These are phyloP conservation scores for Sesia bembeciformis DNA, from an alignment of 2,888 invertebrate species.

Conservation along the genomic window DNA sequence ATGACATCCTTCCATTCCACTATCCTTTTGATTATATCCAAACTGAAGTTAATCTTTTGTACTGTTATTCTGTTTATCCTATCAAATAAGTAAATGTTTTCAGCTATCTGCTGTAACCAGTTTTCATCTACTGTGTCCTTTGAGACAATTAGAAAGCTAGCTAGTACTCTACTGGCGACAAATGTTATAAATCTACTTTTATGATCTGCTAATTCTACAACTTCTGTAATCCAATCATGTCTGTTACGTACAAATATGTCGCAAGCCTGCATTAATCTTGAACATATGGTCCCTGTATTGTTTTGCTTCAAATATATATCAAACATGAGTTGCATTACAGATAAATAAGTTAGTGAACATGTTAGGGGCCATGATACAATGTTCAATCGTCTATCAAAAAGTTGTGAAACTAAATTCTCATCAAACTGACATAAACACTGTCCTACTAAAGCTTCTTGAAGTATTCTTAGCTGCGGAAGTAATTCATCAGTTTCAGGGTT, in stretches of 20 bases:
- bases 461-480: slow-evolving; percentile 67
- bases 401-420: slow-evolving; percentile 79
- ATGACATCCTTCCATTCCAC: slow-evolving; percentile 92
- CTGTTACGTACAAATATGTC: slow-evolving; percentile 86
- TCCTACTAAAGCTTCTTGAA: slow-evolving; percentile 80
- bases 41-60: slow-evolving; percentile 86
- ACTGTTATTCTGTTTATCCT: slow-evolving; percentile 79
- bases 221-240: slow-evolving; percentile 88
- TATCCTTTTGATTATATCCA: slow-evolving; percentile 89
- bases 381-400: slow-evolving; percentile 78
- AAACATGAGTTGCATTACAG: slow-evolving; percentile 87
- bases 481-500: slow-evolving; percentile 52
- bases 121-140: slow-evolving; percentile 86
- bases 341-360: slow-evolving; percentile 82
- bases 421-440: slow-evolving; percentile 87
- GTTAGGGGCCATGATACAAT: slow-evolving; percentile 65
- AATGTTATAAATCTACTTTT: slow-evolving; percentile 87
- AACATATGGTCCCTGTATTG: slow-evolving; percentile 86
- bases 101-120: slow-evolving; percentile 85
- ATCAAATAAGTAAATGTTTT: slow-evolving; percentile 79
- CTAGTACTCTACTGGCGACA: slow-evolving; percentile 84
- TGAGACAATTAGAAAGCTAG: slow-evolving; percentile 88
- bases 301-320: slow-evolving; percentile 91
- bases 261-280: slow-evolving; percentile 85
- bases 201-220: slow-evolving; percentile 85